Evolutionary conservation across 2,113 vertebrate genomes (phyloP).

Genomic region (Nycticryphes semicollaris): DNA sequence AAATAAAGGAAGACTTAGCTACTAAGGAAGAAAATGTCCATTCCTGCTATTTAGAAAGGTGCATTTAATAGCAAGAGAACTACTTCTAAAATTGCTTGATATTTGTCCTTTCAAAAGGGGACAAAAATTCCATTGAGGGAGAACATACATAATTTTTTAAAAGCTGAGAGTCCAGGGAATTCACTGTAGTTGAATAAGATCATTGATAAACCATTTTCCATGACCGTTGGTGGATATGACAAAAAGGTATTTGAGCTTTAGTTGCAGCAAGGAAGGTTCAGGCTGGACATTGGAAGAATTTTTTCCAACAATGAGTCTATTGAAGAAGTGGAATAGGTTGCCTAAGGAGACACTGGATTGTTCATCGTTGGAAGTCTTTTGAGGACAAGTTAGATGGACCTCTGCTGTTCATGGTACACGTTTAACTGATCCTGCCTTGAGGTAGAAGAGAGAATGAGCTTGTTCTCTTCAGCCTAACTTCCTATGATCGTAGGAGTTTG

Average conservation of each 20-base stretch:
- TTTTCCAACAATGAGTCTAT: not conserved
- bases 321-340: not conserved
- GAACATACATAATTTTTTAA: not conserved
- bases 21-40: not conserved
- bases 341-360: not conserved
- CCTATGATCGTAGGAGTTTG: not conserved
- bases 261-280: not conserved
- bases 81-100: not conserved
- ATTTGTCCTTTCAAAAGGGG: not conserved
- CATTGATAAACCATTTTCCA: not conserved
- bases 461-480: not conserved
- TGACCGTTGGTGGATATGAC: not conserved
- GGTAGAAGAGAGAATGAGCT: not conserved
- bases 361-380: not conserved
- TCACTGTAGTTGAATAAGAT: not conserved
- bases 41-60: not conserved
- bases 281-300: not conserved
- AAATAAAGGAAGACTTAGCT: not conserved
- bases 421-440: not conserved
- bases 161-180: not conserved
- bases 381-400: not conserved
- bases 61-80: not conserved
- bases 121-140: not conserved
- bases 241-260: constrained; percentile 16
- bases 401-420: not conserved